Evolutionary conservation across 2,888 invertebrate genomes (phyloP).

Genomic region (Morinoia aosen): DNA sequence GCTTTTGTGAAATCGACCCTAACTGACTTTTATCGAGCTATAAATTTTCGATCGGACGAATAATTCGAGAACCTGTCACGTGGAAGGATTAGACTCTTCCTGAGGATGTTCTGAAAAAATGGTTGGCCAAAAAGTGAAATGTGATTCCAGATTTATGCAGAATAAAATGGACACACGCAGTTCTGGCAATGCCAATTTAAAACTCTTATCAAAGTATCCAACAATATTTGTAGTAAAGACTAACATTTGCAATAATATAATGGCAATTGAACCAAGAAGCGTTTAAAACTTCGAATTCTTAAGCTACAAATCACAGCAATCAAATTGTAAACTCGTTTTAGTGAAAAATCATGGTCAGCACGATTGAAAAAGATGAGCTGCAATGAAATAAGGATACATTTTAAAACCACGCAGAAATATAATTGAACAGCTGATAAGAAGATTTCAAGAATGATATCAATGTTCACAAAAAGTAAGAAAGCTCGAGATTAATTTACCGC

Average conservation of each 20-base stretch:
- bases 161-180: not conserved
- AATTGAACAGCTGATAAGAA: too few relatives aligned
- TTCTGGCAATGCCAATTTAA: not conserved
- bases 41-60: not conserved
- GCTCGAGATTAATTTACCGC: too few relatives aligned
- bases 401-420: too few relatives aligned
- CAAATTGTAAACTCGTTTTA: too few relatives aligned
- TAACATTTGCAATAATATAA: not conserved
- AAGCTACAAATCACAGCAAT: too few relatives aligned
- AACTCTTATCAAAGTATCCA: not conserved
- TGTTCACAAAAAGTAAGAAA: too few relatives aligned
- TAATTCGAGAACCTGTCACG: not conserved
- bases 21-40: not conserved
- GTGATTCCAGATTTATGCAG: not conserved
- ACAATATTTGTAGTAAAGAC: not conserved
- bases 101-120: not conserved
- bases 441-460: too few relatives aligned
- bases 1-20: not conserved
- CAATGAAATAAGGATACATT: too few relatives aligned
- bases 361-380: too few relatives aligned
- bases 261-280: too few relatives aligned
- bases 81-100: not conserved
- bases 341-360: too few relatives aligned
- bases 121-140: not conserved
- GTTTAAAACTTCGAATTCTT: too few relatives aligned